A percentile compares a stretch with the other conserved stretches of the same genome.
Evolutionary conservation across 2,888 invertebrate species (phyloP).

Genomic region (Anthoptus insignis): DNA sequence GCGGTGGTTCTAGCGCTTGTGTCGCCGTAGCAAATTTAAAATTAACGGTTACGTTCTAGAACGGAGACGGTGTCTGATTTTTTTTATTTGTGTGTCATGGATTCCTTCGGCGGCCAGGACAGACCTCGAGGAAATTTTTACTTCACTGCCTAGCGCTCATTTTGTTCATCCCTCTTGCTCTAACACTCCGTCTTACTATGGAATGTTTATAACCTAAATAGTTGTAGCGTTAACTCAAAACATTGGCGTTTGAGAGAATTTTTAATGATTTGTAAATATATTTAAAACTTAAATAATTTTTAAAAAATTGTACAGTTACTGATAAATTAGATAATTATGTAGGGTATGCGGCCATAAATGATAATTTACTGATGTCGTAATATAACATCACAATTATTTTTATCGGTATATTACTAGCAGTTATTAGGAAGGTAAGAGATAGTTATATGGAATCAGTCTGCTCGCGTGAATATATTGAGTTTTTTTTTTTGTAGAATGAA

Average conservation of each 20-base stretch:
- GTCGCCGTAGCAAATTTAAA: no score
- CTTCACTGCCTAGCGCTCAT: no score
- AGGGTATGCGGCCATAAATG: constrained; percentile 76
- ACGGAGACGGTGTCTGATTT: no score
- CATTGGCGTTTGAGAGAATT: constrained; percentile 54
- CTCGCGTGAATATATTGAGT: no score
- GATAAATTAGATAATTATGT: constrained; percentile 67
- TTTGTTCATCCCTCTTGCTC: no score
- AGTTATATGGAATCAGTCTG: no score
- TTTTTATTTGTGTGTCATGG: no score
- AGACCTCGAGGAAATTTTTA: no score
- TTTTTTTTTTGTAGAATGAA: no score
- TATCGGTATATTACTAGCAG: constrained; percentile 64
- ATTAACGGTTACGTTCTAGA: no score
- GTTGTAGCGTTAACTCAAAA: constrained; percentile 40
- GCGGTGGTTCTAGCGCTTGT: no score
- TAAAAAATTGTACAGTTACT: constrained; percentile 77
- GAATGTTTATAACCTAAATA: constrained; percentile 30
- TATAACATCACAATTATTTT: constrained; percentile 72
- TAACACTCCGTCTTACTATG: constrained; percentile 18
- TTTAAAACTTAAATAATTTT: constrained; percentile 68
- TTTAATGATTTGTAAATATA: constrained; percentile 74
- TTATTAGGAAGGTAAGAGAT: constrained; percentile 14
- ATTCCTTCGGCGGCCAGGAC: no score
- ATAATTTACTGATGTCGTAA: constrained; percentile 63